phyloP scores from a whole-genome alignment of 2,113 vertebrate genomes.

The Protomyctophum bolini region DNA sequence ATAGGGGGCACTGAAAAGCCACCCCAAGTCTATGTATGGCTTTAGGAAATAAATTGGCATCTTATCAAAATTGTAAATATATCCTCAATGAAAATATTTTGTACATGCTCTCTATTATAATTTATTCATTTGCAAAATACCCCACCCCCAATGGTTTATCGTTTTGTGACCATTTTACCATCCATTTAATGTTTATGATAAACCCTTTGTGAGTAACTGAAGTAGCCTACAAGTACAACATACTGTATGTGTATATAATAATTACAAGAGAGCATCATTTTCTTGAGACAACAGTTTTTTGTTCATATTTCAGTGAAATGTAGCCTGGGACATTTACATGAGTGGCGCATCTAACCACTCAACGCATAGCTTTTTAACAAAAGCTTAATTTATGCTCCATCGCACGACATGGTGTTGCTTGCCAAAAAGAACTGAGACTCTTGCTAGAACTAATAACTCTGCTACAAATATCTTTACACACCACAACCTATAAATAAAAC shows the following conservation, averaged over 20 bases:
- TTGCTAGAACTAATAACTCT: conserved; percentile 15
- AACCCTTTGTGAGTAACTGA: conserved; percentile 33
- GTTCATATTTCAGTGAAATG: conserved; percentile 48
- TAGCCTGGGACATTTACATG: conserved; percentile 37
- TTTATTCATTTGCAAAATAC: conserved; percentile 73
- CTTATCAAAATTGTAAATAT: conserved; percentile 76
- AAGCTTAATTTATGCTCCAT: too few relatives aligned
- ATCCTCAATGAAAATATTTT: conserved; percentile 59
- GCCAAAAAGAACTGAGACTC: too few relatives aligned
- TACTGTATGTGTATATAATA: conserved; percentile 17
- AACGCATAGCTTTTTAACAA: not conserved
- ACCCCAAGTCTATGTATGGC: conserved; percentile 23
- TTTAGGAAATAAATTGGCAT: conserved; percentile 42
- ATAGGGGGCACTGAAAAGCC: conserved; percentile 19
- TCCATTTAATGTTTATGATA: conserved; percentile 34
- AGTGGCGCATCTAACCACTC: not conserved
- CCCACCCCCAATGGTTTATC: conserved; percentile 33
- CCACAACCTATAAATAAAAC: conserved; percentile 29
- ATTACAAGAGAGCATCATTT: conserved; percentile 32
- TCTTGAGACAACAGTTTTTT: conserved; percentile 21
- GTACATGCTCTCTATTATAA: conserved; percentile 73
- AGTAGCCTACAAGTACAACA: conserved; percentile 24
- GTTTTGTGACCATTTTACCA: conserved; percentile 33
- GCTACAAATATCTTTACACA: conserved; percentile 18
- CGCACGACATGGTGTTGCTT: too few relatives aligned